Evolutionary conservation across 1,140 invertebrate genomes (phyloP), one percentile per base, ranked within the genome.

Genomic region (Magallana gigas): DNA sequence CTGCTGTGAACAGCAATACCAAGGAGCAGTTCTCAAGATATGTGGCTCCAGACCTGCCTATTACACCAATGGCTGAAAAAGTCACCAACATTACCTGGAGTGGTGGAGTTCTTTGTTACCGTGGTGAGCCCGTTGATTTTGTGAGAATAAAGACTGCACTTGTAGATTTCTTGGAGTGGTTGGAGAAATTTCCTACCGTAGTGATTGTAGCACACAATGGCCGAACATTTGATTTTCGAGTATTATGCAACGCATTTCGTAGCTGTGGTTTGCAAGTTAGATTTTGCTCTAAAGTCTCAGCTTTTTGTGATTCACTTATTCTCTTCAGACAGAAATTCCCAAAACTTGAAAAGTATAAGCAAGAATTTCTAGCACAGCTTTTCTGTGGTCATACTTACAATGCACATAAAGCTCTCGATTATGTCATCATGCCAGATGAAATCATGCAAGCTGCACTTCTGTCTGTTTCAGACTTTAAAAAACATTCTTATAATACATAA

Each of bases 21-120:
- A 59, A 60, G n/a, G 29, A 85, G 8, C 58, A 60, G 58, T 85
- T 85, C 60, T 60, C 58, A 0, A 64, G 84, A n/a, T 88, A 88
- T 85, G 84, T 88, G 11, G 23, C 57, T n/a, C 84, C 84, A 36
- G 81, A 82, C 48, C n/a, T 56, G 23, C 87, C 84, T 5, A 85
- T 84, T 29, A 23, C 60, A 59, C 56, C 16, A 8, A 60, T 23
- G 14, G 87, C 87, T 9, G 59, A 88, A 60, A 48, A 71, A 84
- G 59, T 85, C 29, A 84, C 87, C 7, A 58, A 68, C 12, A 88
- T 85, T n/a, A 76, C 58, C 48, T 82, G 48, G 48, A 58, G 57
- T 80, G 56, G 59, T n/a, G 60, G 36, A n/a, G 62, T 58, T n/a
- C 60, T 88, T 36, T 60, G n/a, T 18, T 71, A 71, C 64, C n/a